phyloP scores from a whole-genome alignment of 2,888 invertebrate genomes.

The Scaeva pyrastri region DNA sequence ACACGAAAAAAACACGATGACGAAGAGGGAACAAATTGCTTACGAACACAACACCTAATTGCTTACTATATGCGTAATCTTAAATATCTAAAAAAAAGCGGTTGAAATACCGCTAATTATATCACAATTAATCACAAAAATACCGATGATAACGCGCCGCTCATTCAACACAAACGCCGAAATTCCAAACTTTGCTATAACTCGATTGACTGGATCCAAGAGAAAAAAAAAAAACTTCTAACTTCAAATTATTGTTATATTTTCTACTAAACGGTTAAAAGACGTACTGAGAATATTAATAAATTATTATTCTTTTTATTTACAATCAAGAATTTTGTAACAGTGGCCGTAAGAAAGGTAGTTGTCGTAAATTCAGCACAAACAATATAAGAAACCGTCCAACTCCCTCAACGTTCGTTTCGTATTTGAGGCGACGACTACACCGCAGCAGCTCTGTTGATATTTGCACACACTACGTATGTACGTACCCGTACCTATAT shows the following conservation, averaged over 20 bases:
- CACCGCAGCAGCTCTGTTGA: slow-evolving; percentile 67
- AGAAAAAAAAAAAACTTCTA: too few relatives aligned
- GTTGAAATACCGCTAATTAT: slow-evolving; percentile 46
- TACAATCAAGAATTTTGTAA: slow-evolving; percentile 26
- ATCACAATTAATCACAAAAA: slow-evolving; percentile 73
- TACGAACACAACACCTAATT: slow-evolving; percentile 57
- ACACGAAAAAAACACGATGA: slow-evolving; percentile 20
- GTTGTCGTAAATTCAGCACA: slow-evolving; percentile 70
- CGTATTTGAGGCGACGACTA: slow-evolving; percentile 73
- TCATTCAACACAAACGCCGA: neutral
- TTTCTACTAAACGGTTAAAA: neutral
- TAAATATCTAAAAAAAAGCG: slow-evolving; percentile 55
- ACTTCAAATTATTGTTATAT: neutral
- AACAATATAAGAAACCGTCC: slow-evolving; percentile 73
- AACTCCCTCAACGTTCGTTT: slow-evolving; percentile 75
- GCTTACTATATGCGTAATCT: slow-evolving; percentile 42
- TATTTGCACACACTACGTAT: slow-evolving; percentile 68
- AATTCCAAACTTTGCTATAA: neutral
- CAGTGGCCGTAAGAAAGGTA: slow-evolving; percentile 49
- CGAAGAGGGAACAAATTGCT: slow-evolving; percentile 46
- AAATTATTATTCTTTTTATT: slow-evolving; percentile 5
- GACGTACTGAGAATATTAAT: neutral
- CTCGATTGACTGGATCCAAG: slow-evolving; percentile 6
- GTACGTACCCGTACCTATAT: slow-evolving; percentile 1
- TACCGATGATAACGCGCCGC: slow-evolving; percentile 62